phyloP scores from a whole-genome alignment of 2,797 vertebrate genomes.

The Urophycis tenuis region DNA sequence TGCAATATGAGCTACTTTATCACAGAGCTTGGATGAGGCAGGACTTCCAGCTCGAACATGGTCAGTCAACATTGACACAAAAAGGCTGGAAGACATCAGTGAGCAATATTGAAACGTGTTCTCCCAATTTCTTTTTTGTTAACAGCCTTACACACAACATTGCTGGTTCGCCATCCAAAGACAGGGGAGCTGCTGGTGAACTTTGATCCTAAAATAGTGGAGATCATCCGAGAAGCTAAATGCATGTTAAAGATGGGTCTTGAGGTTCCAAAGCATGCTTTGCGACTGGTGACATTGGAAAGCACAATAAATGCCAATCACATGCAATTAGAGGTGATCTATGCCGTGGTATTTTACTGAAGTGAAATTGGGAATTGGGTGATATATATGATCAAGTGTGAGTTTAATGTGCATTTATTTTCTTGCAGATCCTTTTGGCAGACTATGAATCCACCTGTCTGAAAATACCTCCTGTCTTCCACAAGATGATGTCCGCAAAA shows the following conservation, averaged over 20 bases:
- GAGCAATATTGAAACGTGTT: background rate
- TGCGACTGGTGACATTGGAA: conserved; percentile 66
- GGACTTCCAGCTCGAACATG: conserved; percentile 63
- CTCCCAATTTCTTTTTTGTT: conserved; percentile 20
- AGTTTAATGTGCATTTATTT: conserved; percentile 31
- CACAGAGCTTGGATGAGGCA: conserved; percentile 71
- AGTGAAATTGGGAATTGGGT: conserved; percentile 1
- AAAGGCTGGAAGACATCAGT: background rate
- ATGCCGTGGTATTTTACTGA: background rate
- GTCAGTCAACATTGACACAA: conserved; percentile 54
- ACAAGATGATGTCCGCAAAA: conserved; percentile 69
- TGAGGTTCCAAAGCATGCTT: conserved; percentile 70
- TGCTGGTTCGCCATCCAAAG: conserved; percentile 68
- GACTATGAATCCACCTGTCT: conserved; percentile 67
- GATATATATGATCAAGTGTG: background rate
- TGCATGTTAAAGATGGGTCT: conserved; percentile 75
- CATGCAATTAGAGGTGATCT: conserved; percentile 68
- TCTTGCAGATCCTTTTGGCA: conserved; percentile 69
- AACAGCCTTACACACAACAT: conserved; percentile 70
- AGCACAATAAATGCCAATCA: conserved; percentile 61
- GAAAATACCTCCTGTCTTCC: conserved; percentile 65
- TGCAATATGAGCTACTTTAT: conserved; percentile 70
- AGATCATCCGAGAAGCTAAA: conserved; percentile 73
- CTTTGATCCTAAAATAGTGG: conserved; percentile 74
- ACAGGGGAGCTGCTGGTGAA: conserved; percentile 72